Evolutionary conservation across 2,888 invertebrate species (phyloP).

Genomic region (Petrolisthes cinctipes): DNA sequence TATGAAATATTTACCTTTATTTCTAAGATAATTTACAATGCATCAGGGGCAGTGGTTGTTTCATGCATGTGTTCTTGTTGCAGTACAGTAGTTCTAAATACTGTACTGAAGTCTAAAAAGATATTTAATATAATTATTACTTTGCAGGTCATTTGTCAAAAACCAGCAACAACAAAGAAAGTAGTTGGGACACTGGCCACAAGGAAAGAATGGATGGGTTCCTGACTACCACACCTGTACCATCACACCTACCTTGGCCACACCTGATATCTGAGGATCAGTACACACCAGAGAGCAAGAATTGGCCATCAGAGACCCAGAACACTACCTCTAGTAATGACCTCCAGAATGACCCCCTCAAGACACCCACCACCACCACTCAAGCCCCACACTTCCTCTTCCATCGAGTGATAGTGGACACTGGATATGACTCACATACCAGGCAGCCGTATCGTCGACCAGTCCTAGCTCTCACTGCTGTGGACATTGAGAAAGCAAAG

Average conservation of each 20-base stretch:
- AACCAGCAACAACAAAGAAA: background rate
- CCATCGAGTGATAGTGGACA: slow-evolving; percentile 43
- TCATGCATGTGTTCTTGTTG: too few relatives aligned
- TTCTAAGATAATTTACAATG: too few relatives aligned
- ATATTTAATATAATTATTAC: too few relatives aligned
- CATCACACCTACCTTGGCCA: background rate
- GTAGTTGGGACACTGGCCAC: background rate
- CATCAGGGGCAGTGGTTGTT: too few relatives aligned
- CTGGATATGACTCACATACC: slow-evolving; percentile 24
- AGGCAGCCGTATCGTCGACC: slow-evolving; percentile 51
- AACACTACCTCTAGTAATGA: background rate
- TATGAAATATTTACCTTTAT: too few relatives aligned
- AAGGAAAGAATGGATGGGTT: background rate
- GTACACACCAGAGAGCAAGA: background rate
- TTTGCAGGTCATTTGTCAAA: background rate
- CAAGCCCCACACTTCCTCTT: slow-evolving; percentile 40
- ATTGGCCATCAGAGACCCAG: background rate
- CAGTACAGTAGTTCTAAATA: too few relatives aligned
- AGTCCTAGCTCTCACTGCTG: slow-evolving; percentile 43
- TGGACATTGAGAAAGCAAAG: background rate
- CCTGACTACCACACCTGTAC: background rate
- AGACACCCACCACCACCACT: slow-evolving; percentile 14
- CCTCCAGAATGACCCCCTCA: background rate
- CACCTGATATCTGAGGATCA: background rate
- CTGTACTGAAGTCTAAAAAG: too few relatives aligned